A percentile compares a stretch with the other conserved stretches of the same genome.
Evolutionary conservation across 1,140 invertebrate genomes (phyloP).

Genomic region (Drosophila trapezifrons): DNA sequence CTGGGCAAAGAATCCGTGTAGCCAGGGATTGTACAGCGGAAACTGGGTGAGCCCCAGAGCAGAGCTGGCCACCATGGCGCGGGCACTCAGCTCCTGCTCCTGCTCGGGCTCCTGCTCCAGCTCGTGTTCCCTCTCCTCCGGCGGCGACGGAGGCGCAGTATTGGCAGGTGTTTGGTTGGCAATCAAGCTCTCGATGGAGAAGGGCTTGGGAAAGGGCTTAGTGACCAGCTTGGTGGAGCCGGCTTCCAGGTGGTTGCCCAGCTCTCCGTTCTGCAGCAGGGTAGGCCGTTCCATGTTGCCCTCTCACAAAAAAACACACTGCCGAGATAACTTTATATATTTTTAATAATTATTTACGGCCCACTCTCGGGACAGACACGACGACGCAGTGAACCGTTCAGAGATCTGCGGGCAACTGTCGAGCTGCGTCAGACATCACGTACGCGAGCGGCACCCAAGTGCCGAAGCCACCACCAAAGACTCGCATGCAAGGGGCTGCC

Average conservation of each 20-base stretch:
- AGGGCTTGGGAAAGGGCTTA: slow-evolving; percentile 77
- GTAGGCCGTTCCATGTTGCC: slow-evolving; percentile 60
- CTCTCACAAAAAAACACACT: slow-evolving; percentile 9
- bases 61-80: slow-evolving; percentile 72
- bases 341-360: neutral
- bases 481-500: neutral
- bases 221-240: slow-evolving; percentile 61
- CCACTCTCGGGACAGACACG: slow-evolving; percentile 18
- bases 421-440: slow-evolving; percentile 60
- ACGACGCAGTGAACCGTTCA: slow-evolving; percentile 82
- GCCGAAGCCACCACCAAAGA: slow-evolving; percentile 36
- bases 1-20: slow-evolving; percentile 81
- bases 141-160: slow-evolving; percentile 28
- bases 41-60: slow-evolving; percentile 78
- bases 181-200: slow-evolving; percentile 83
- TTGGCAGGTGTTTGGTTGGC: slow-evolving; percentile 69
- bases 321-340: neutral
- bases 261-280: slow-evolving; percentile 48
- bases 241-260: slow-evolving; percentile 14
- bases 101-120: slow-evolving; percentile 54
- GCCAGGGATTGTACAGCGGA: slow-evolving; percentile 82
- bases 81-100: slow-evolving; percentile 67
- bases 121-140: slow-evolving; percentile 39
- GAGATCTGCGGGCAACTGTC: slow-evolving; percentile 74
- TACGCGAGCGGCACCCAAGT: slow-evolving; percentile 53